phyloP scores from a whole-genome alignment of 1,140 invertebrate species.

The Bombus superbus region DNA sequence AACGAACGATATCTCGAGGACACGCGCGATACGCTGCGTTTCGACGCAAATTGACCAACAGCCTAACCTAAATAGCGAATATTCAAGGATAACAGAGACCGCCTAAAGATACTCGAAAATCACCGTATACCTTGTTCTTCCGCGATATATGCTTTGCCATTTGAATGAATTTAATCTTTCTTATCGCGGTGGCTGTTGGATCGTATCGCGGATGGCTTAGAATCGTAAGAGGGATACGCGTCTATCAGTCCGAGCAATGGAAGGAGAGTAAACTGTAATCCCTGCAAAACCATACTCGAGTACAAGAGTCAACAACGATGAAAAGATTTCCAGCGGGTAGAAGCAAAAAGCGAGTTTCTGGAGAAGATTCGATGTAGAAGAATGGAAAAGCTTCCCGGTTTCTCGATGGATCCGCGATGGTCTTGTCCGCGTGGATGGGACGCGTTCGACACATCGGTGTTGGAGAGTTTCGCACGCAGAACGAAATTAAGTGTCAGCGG shows the following conservation, averaged over 20 bases:
- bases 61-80: not conserved
- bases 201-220: not conserved
- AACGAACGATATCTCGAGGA: constrained; percentile 9
- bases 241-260: not conserved
- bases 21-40: not conserved
- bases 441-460: not conserved
- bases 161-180: not conserved
- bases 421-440: too few species aligned
- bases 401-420: not conserved
- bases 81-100: not conserved
- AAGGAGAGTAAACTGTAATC: constrained; percentile 11
- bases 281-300: not conserved
- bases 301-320: constrained; percentile 27
- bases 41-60: constrained; percentile 21
- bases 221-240: not conserved
- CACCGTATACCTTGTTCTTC: too few species aligned
- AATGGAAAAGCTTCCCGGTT: not conserved
- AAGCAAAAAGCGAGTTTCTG: constrained; percentile 6
- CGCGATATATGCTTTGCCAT: too few species aligned
- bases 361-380: constrained; percentile 18
- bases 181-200: accelerated
- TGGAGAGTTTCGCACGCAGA: constrained; percentile 2
- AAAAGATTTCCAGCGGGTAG: constrained; percentile 32
- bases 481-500: constrained; percentile 33
- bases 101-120: not conserved